Evolutionary conservation across 1,140 invertebrate species (phyloP).

Genomic region (Bilobella aurantiaca): DNA sequence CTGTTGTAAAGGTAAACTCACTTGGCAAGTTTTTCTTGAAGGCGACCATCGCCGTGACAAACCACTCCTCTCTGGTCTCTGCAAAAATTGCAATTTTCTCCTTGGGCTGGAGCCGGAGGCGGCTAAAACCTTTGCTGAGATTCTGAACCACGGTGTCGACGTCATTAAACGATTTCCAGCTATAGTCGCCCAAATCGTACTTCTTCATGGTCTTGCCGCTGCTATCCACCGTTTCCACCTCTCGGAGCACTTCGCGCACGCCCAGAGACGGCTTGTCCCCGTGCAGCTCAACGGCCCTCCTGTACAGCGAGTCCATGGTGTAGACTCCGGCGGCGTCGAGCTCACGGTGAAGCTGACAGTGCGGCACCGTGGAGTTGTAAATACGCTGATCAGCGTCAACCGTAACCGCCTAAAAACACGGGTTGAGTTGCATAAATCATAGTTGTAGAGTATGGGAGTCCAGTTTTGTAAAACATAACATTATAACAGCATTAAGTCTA

Average conservation of each 20-base stretch:
- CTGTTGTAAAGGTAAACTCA: conserved; percentile 41
- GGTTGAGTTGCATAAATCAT: too few species aligned
- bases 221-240: conserved; percentile 80
- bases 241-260: conserved; percentile 75
- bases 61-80: conserved; percentile 94
- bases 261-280: conserved; percentile 67
- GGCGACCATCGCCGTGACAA: conserved; percentile 85
- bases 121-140: conserved; percentile 65
- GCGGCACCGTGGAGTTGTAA: conserved; percentile 58
- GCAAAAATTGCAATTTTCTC: conserved; percentile 88
- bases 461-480: not conserved
- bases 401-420: conserved; percentile 49
- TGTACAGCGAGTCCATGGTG: conserved; percentile 77
- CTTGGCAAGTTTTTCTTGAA: conserved; percentile 83
- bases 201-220: conserved; percentile 95
- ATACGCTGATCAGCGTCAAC: conserved; percentile 49
- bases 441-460: conserved; percentile 13
- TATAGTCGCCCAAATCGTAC: conserved; percentile 83
- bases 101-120: conserved; percentile 45
- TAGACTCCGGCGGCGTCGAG: conserved; percentile 63
- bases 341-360: conserved; percentile 54
- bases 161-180: conserved; percentile 78
- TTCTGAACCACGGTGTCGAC: conserved; percentile 60
- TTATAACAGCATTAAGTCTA: too few species aligned
- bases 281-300: conserved; percentile 61